phyloP scores from a whole-genome alignment of 2,113 vertebrate species.

The Podarcis muralis region DNA sequence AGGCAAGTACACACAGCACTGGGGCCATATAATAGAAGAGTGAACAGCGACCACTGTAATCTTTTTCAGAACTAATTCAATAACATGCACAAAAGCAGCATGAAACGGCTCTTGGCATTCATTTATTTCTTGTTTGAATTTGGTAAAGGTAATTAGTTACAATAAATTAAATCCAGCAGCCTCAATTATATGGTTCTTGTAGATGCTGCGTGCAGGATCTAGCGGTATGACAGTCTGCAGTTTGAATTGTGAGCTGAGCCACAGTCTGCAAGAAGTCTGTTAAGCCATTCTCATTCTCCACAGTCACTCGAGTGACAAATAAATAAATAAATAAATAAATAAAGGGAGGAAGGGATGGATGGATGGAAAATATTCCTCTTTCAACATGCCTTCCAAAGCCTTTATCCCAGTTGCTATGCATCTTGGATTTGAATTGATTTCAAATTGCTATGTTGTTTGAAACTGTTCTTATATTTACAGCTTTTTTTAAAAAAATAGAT shows the following conservation, averaged over 20 bases:
- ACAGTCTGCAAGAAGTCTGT: not conserved
- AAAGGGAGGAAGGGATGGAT: no score
- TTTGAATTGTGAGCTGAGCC: not conserved
- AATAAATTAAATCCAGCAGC: constrained; percentile 21
- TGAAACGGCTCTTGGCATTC: not conserved
- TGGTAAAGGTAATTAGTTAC: constrained; percentile 23
- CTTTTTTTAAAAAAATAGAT: no score
- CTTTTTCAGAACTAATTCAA: constrained; percentile 7
- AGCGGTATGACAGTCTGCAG: not conserved
- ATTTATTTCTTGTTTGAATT: constrained; percentile 17
- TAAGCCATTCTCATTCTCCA: not conserved
- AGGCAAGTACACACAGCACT: not conserved
- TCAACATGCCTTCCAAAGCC: no score
- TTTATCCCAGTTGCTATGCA: no score
- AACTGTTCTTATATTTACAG: no score
- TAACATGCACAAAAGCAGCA: not conserved
- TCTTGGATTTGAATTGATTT: no score
- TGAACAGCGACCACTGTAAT: not conserved
- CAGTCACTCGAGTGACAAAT: not conserved
- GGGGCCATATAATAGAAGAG: not conserved
- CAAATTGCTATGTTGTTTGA: no score
- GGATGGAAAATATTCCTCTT: not conserved
- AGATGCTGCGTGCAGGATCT: not conserved
- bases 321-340: no score
- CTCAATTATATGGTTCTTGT: not conserved